These are phyloP conservation scores for Babyrousa celebensis DNA, from an alignment of 2,797 vertebrate genomes.

Conservation along the genomic window DNA sequence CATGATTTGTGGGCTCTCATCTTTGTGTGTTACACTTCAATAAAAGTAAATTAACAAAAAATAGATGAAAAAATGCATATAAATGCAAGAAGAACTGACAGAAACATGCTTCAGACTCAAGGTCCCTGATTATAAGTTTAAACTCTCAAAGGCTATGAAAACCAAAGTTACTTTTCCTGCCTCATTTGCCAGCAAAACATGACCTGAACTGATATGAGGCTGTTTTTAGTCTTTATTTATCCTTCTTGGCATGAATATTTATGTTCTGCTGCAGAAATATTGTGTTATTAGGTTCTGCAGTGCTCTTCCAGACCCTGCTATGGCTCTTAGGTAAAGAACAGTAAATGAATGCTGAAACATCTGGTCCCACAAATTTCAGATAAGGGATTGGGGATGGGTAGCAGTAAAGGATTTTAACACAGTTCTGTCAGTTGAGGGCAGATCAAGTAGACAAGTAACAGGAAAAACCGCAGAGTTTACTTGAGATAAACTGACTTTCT, in stretches of 20 bases:
- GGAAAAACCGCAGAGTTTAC: neutral
- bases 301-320: neutral
- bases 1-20: neutral
- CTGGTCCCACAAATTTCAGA: neutral
- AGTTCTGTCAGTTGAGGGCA: neutral
- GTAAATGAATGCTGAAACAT: neutral
- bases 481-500: neutral
- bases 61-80: neutral
- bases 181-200: neutral
- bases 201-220: neutral
- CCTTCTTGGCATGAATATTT: neutral
- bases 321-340: neutral
- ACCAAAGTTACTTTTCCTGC: neutral
- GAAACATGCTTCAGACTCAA: neutral
- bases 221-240: neutral
- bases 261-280: neutral
- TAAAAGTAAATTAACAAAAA: neutral
- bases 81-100: neutral
- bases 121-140: neutral
- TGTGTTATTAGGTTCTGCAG: neutral
- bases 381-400: neutral
- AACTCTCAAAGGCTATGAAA: neutral
- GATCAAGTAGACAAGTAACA: neutral
- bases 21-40: neutral
- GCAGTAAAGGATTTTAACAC: neutral